Base-by-base conservation (phyloP, 2,113 vertebrate genomes). In the Craseonycteris thonglongyai region DNA sequence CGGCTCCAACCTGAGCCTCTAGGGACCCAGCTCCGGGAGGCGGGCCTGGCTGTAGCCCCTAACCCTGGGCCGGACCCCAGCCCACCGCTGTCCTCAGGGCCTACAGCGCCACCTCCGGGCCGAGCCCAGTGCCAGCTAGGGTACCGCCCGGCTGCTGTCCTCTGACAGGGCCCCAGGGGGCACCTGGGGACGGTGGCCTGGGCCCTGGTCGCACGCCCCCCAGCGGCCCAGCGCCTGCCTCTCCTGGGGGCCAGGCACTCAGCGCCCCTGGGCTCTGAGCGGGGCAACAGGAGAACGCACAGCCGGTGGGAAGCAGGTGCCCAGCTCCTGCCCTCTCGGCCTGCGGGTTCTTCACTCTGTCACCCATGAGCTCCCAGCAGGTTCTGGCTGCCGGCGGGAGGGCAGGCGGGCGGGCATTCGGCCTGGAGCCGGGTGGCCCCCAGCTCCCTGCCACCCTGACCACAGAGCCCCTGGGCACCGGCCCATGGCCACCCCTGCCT, bases 351-450 rank as follows among this genome's bases (percentile, higher is more conserved):
- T 42, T 61, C 1, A 3, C 56, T 45, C 42, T 58, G 51, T 33
- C 47, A 0, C 1, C 38, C 28, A 30, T n/a, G n/a, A 30, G 11
- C n/a, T 1, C 40, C 54, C 1, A 14, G 56, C 42, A 19, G 45
- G 63, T 45, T 30, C 56, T 5, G 35, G 40, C 71, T 72, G 30
- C 63, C 3, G 0, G 8, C 0, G 12, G 16, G 38, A 0, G 1
- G 22, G 51, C 0, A 3, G 54, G 58, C 56, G 3, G 15, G 66
- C 66, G 3, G 26, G 38, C 0, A 0, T 16, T 13, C 4, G 0
- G 15, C 65, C 5, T 0, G 4, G n/a, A 30, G 24, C 7, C 2
- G 8, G 3, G 2, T 13, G 9, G 49, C n/a, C 61, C 11, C 8
- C 2, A 2, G 54, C 33, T 26, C 42, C 81, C 7, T 2, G 71